A percentile compares a stretch with the other conserved stretches of the same genome.
phyloP scores from a whole-genome alignment of 1,140 invertebrate genomes.

The Ostrea edulis region DNA sequence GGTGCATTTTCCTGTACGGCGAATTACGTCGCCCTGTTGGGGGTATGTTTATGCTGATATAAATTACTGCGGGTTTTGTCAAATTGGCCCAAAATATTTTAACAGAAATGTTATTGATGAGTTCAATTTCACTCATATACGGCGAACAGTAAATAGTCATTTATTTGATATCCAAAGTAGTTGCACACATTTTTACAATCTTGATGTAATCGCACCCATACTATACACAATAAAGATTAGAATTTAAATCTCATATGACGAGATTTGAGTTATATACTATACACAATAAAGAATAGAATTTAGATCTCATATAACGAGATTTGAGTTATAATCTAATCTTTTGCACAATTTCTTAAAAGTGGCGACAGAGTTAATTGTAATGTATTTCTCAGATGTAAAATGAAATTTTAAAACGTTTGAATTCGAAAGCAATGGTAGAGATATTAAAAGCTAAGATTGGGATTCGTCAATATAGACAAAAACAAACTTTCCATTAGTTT shows the following conservation, averaged over 20 bases:
- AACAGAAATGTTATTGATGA: conserved; percentile 35
- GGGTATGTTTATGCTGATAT: conserved; percentile 9
- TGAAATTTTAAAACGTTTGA: neutral
- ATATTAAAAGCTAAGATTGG: too few species aligned
- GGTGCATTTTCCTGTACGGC: neutral
- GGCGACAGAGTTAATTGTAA: neutral
- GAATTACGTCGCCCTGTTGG: neutral
- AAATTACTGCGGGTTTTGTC: conserved; percentile 19
- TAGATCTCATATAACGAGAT: neutral
- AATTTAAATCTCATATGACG: neutral
- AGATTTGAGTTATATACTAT: neutral
- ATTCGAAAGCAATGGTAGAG: too few species aligned
- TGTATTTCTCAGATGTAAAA: neutral
- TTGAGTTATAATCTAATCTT: conserved; percentile 19
- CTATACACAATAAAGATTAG: neutral
- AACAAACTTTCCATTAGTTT: conserved; percentile 1
- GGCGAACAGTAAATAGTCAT: neutral
- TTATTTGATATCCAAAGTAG: conserved; percentile 19
- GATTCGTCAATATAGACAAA: neutral
- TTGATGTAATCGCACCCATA: neutral
- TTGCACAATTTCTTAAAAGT: neutral
- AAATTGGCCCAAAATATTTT: conserved; percentile 33
- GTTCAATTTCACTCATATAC: neutral
- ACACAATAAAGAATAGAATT: neutral
- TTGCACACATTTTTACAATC: conserved; percentile 1